phyloP scores from a whole-genome alignment of 1,140 invertebrate genomes.

The Apis florea region DNA sequence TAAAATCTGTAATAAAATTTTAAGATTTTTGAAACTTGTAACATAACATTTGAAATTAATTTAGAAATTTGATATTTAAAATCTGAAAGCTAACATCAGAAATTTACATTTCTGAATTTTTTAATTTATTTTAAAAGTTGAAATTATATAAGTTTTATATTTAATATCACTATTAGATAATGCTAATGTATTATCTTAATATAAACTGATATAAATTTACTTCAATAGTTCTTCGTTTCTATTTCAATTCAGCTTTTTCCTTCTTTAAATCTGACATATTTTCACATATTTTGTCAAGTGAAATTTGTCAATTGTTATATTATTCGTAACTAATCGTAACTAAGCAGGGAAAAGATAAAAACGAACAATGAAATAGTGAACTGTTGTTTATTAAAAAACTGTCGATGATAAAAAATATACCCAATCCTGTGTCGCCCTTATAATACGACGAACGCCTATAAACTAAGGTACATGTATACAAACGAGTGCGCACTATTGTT shows the following conservation, averaged over 20 bases:
- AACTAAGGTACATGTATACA: conserved; percentile 36
- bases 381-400: conserved; percentile 54
- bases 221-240: not conserved
- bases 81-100: not conserved
- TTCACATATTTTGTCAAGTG: not conserved
- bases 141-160: not conserved
- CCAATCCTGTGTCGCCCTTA: conserved; percentile 28
- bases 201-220: not conserved
- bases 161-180: not conserved
- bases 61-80: not conserved
- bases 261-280: too few species aligned
- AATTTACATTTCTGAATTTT: not conserved
- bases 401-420: conserved; percentile 61
- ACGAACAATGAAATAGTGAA: not conserved
- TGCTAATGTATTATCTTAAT: not conserved
- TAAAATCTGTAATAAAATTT: too few species aligned
- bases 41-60: not conserved
- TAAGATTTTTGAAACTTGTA: not conserved
- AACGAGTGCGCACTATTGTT: conserved; percentile 29
- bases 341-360: not conserved
- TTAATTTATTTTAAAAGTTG: not conserved
- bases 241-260: not conserved
- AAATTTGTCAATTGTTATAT: not conserved
- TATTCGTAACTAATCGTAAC: not conserved
- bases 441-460: conserved; percentile 29